Conservation (phyloP, 1,140 invertebrate species). For the Euwallacea similis region DNA sequence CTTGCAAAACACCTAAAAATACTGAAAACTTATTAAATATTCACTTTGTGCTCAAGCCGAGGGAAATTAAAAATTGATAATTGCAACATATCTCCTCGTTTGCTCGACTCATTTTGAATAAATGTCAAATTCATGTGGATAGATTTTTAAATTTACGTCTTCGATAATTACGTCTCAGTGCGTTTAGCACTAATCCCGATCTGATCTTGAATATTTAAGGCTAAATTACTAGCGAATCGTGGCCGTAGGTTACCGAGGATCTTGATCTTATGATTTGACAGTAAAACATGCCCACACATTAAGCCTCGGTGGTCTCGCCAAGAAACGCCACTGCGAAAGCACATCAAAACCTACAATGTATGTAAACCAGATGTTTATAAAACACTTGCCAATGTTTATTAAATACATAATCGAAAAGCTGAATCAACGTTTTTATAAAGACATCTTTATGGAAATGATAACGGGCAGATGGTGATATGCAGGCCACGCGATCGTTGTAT, state of each 20-base stretch:
- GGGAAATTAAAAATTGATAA: conserved; percentile 30
- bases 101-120: conserved; percentile 11
- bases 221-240: conserved; percentile 10
- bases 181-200: conserved; percentile 6
- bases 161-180: conserved; percentile 10
- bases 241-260: neutral
- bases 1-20: conserved; percentile 27
- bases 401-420: conserved; percentile 25
- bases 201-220: conserved; percentile 11
- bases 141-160: conserved; percentile 26
- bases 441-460: conserved; percentile 33
- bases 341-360: neutral
- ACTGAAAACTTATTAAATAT: conserved; percentile 22
- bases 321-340: conserved; percentile 5
- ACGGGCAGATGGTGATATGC: conserved; percentile 22
- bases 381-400: conserved; percentile 35
- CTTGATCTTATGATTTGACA: conserved; percentile 6
- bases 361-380: conserved; percentile 31
- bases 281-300: conserved; percentile 20
- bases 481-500: conserved; percentile 9
- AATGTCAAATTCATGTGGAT: conserved; percentile 30
- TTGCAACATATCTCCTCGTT: conserved; percentile 22
- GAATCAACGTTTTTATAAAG: conserved; percentile 36
- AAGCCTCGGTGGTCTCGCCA: conserved; percentile 7
- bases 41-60: conserved; percentile 11